phyloP scores from a whole-genome alignment of 1,140 invertebrate species.

The Drosophila carrolli region DNA sequence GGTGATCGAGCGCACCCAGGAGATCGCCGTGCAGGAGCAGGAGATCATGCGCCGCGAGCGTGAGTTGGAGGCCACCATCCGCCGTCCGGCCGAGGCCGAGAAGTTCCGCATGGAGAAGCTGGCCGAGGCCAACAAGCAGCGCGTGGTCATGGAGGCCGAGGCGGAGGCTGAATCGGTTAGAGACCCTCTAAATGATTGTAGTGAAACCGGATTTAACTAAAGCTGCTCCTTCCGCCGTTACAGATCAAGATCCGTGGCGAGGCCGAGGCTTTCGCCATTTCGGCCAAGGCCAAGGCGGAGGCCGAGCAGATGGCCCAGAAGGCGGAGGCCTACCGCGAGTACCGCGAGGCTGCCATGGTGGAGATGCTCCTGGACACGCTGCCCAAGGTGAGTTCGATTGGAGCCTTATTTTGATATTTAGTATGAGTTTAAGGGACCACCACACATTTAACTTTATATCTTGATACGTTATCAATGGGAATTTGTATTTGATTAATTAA shows the following conservation, averaged over 20 bases:
- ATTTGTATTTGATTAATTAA: too few relatives aligned
- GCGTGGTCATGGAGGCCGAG: slow-evolving; percentile 95
- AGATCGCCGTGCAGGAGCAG: slow-evolving; percentile 96
- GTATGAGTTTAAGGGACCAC: too few relatives aligned
- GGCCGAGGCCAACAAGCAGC: slow-evolving; percentile 95
- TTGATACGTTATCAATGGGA: too few relatives aligned
- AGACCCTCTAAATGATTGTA: too few relatives aligned
- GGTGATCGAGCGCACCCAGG: slow-evolving; percentile 96
- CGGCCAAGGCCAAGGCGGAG: slow-evolving; percentile 97
- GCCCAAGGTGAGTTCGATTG: slow-evolving; percentile 92
- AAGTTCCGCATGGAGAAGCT: slow-evolving; percentile 96
- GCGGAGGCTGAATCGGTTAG: slow-evolving; percentile 94
- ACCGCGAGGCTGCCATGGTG: slow-evolving; percentile 97
- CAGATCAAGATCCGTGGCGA: slow-evolving; percentile 89
- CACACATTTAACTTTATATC: too few relatives aligned
- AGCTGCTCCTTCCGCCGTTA: neutral
- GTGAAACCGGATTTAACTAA: slow-evolving; percentile 86
- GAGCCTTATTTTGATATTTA: too few relatives aligned
- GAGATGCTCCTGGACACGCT: slow-evolving; percentile 98
- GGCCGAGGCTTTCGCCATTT: slow-evolving; percentile 97
- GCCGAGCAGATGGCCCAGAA: slow-evolving; percentile 98
- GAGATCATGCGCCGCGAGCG: slow-evolving; percentile 93
- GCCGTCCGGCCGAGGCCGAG: slow-evolving; percentile 97
- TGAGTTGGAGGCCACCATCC: slow-evolving; percentile 95
- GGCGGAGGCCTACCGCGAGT: slow-evolving; percentile 98